Percentiles rank a stretch among this genome's conserved stretches.
phyloP scores from a whole-genome alignment of 2,113 vertebrate genomes.

The Labeo rohita region DNA sequence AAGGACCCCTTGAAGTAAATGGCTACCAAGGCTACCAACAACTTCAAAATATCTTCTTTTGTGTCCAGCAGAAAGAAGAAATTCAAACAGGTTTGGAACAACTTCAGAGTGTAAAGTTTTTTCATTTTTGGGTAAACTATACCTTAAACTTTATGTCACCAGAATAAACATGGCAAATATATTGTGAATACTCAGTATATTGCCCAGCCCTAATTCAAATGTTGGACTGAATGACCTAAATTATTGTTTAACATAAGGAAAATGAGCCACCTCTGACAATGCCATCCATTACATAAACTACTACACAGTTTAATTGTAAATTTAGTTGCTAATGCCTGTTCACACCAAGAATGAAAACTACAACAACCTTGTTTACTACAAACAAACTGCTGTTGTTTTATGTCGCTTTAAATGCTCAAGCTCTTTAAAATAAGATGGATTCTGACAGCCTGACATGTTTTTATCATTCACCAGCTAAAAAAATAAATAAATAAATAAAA shows the following conservation, averaged over 20 bases:
- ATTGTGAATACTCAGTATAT: not conserved
- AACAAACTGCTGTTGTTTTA: not conserved
- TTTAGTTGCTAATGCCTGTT: not conserved
- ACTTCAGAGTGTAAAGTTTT: too few relatives aligned
- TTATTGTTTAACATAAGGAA: not conserved
- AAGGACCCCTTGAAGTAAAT: too few relatives aligned
- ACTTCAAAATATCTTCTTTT: too few relatives aligned
- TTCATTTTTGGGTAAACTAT: too few relatives aligned
- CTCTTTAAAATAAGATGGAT: not conserved
- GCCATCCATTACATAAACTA: not conserved
- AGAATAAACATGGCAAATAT: too few relatives aligned
- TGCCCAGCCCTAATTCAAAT: not conserved
- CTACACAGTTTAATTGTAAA: not conserved
- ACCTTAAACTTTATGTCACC: too few relatives aligned
- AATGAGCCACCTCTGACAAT: too few relatives aligned
- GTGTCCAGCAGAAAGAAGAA: too few relatives aligned
- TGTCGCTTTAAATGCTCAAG: not conserved
- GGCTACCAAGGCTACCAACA: too few relatives aligned
- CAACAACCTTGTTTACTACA: not conserved
- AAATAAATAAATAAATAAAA: not conserved
- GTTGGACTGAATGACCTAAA: not conserved
- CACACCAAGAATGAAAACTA: not conserved
- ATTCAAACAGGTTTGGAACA: too few relatives aligned
- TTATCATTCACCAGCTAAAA: not conserved
- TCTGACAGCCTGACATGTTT: not conserved